phyloP scores from a whole-genome alignment of 2,113 vertebrate species.

The Abramis brama region DNA sequence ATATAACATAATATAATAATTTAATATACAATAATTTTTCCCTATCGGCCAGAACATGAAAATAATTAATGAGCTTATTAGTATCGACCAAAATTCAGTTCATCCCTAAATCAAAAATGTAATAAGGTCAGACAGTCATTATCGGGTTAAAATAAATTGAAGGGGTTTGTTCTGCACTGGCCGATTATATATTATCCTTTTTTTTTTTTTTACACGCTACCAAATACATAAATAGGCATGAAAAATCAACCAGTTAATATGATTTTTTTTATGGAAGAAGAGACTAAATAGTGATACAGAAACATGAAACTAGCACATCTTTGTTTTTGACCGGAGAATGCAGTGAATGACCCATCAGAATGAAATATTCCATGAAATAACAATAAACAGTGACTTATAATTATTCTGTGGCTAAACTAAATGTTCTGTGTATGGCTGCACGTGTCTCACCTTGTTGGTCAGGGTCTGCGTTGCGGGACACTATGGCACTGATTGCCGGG shows the following conservation, averaged over 20 bases:
- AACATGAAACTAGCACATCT: neutral
- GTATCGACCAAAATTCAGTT: neutral
- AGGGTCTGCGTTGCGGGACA: conserved; percentile 86
- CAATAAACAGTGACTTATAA: neutral
- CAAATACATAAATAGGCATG: neutral
- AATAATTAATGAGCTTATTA: neutral
- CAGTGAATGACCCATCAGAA: neutral
- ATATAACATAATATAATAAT: neutral
- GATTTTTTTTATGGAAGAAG: neutral
- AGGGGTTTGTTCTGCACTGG: neutral
- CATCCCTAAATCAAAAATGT: neutral
- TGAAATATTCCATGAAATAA: neutral
- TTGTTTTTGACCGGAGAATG: neutral
- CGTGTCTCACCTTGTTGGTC: conserved; percentile 85
- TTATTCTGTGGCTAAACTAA: neutral
- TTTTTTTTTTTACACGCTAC: neutral
- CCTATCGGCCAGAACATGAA: neutral
- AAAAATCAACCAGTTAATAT: neutral
- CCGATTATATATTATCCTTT: neutral
- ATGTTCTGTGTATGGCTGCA: neutral
- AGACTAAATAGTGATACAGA: neutral
- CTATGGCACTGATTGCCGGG: conserved; percentile 87
- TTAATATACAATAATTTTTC: neutral
- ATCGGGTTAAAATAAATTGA: neutral
- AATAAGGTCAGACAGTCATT: neutral